Evolutionary conservation across 2,113 vertebrate species (phyloP).

Genomic region (Crotalus horridus): DNA sequence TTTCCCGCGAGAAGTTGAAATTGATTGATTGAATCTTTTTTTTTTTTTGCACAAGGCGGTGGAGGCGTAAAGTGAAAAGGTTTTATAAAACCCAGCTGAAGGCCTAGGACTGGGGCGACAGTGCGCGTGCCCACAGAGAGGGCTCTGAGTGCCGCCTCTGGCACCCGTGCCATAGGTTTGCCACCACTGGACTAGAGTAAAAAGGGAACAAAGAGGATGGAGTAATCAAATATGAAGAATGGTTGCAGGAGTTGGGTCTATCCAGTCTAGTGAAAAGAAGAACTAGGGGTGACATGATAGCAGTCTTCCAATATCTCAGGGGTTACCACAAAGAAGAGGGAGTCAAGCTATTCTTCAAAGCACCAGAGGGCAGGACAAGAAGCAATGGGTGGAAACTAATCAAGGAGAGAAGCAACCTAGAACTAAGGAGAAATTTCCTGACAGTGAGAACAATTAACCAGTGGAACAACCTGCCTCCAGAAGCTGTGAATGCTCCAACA

Average conservation of each 20-base stretch:
- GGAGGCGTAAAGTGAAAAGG: too few relatives aligned
- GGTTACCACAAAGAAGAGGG: neutral
- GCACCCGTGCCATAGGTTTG: too few relatives aligned
- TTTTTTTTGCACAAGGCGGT: too few relatives aligned
- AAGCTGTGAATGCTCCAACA: neutral
- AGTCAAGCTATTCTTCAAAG: fast-evolving
- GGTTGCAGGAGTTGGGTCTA: neutral
- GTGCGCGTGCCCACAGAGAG: too few relatives aligned
- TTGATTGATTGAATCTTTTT: too few relatives aligned
- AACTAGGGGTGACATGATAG: too few relatives aligned
- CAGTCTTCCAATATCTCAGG: neutral
- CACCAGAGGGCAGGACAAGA: neutral
- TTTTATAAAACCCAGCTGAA: too few relatives aligned
- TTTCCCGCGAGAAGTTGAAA: too few relatives aligned
- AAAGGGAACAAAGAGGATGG: neutral
- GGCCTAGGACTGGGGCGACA: too few relatives aligned
- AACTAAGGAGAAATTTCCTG: neutral
- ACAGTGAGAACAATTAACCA: neutral
- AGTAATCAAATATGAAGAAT: neutral
- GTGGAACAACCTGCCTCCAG: fast-evolving
- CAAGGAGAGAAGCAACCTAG: neutral
- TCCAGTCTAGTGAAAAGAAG: neutral
- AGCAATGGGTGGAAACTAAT: neutral
- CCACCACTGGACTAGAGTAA: neutral
- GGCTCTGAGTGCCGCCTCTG: too few relatives aligned